Percentiles rank a stretch among this genome's conserved stretches.
Conservation (phyloP, 2,113 vertebrate species). For the Eleginops maclovinus region DNA sequence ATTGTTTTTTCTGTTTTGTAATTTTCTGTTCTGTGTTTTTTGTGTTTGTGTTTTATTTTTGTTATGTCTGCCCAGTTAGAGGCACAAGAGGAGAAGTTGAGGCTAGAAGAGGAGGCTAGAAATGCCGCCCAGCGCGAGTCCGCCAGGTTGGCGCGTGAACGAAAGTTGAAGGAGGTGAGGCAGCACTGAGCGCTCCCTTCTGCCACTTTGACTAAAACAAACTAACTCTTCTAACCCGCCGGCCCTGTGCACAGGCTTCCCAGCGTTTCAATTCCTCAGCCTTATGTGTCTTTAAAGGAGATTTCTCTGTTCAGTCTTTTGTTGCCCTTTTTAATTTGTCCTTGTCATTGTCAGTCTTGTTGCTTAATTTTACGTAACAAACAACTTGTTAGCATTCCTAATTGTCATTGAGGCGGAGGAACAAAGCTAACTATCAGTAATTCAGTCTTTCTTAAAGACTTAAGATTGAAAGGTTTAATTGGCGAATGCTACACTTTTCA, state of each 20-base stretch:
- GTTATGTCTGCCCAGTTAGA: slow-evolving; percentile 97
- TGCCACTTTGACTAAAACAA: slow-evolving; percentile 47
- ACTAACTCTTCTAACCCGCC: slow-evolving; percentile 54
- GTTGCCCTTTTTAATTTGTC: slow-evolving; percentile 12
- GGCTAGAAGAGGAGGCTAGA: slow-evolving; percentile 99
- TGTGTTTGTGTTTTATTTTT: slow-evolving; percentile 74
- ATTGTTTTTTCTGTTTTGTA: slow-evolving; percentile 67
- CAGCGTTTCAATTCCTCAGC: slow-evolving; percentile 17
- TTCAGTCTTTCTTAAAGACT: background rate
- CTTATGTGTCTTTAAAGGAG: slow-evolving; percentile 1
- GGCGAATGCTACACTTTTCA: no score
- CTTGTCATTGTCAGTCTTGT: background rate
- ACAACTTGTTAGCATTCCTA: background rate
- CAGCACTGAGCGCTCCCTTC: slow-evolving; percentile 82
- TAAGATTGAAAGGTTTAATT: no score
- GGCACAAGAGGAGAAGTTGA: slow-evolving; percentile 99
- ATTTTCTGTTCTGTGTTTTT: slow-evolving; percentile 83
- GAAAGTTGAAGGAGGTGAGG: slow-evolving; percentile 98
- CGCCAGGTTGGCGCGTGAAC: slow-evolving; percentile 95
- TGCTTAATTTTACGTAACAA: background rate
- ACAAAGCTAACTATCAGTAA: background rate
- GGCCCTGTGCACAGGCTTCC: slow-evolving; percentile 24
- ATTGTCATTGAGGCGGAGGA: background rate
- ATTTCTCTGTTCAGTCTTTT: background rate
- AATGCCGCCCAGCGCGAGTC: slow-evolving; percentile 95